Evolutionary conservation across 2,113 vertebrate genomes (phyloP).

Genomic region (Sakesphorus luctuosus): DNA sequence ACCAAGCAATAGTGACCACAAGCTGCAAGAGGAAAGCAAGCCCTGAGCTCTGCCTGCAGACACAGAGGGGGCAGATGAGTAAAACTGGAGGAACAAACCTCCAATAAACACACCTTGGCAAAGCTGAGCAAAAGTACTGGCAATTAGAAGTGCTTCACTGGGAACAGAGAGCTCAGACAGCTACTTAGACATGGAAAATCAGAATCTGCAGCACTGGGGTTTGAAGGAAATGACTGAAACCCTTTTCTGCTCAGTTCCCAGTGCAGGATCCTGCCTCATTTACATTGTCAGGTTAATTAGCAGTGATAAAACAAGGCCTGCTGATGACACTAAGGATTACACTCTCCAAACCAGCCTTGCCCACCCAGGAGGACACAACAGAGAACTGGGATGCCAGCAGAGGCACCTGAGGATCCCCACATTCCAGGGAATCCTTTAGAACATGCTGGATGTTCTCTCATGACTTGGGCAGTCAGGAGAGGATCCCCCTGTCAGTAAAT

Average conservation of each 20-base stretch:
- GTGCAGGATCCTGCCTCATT: not conserved
- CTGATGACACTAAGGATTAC: fast-evolving
- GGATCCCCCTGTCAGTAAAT: not conserved
- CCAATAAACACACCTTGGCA: too few species aligned
- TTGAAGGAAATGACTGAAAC: not conserved
- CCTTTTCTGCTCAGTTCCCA: not conserved
- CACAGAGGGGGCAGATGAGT: not conserved
- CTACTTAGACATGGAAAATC: not conserved
- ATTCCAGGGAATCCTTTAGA: not conserved
- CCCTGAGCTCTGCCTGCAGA: not conserved
- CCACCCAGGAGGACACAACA: not conserved
- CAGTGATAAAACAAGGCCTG: not conserved
- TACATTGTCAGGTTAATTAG: not conserved
- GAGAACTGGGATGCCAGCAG: not conserved
- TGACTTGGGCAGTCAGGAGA: not conserved
- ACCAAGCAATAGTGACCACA: not conserved
- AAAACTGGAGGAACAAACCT: not conserved
- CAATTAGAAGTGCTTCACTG: not conserved
- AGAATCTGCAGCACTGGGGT: fast-evolving
- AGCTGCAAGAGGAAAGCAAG: not conserved
- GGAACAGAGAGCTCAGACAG: not conserved
- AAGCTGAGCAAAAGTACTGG: not conserved
- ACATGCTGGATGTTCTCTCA: not conserved
- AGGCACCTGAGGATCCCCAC: not conserved
- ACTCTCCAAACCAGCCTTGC: not conserved